Percentiles rank a stretch among this genome's conserved stretches.
Conservation (phyloP, 2,888 invertebrate genomes). For the Scotopteryx bipunctaria region DNA sequence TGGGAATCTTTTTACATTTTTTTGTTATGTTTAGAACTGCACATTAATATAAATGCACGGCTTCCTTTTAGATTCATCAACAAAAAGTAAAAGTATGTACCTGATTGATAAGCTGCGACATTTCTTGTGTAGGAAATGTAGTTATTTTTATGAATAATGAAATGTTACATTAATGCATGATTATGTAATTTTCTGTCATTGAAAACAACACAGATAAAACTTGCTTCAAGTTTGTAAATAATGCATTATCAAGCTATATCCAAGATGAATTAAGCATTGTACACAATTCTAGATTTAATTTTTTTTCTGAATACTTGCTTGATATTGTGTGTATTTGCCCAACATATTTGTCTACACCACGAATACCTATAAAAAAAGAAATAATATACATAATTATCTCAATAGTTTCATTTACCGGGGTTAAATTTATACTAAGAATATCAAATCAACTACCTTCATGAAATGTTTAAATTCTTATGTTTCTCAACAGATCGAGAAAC, state of each 20-base stretch:
- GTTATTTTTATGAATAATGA: slow-evolving; percentile 8
- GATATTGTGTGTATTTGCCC: slow-evolving; percentile 37
- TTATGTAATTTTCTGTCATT: background rate
- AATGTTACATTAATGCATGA: background rate
- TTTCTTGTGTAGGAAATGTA: slow-evolving; percentile 3
- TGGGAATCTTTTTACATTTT: slow-evolving; percentile 22
- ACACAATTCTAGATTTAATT: slow-evolving; percentile 22
- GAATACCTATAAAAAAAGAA: slow-evolving; percentile 52
- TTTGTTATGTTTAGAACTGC: slow-evolving; percentile 13
- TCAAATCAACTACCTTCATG: no score
- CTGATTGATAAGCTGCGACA: slow-evolving; percentile 24
- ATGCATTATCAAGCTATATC: slow-evolving; percentile 38
- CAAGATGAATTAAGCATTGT: slow-evolving; percentile 34
- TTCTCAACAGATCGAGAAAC: no score
- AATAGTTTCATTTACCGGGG: slow-evolving; percentile 45
- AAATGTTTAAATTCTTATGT: no score
- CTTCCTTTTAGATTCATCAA: slow-evolving; percentile 2
- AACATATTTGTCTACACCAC: slow-evolving; percentile 45
- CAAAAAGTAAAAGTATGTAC: slow-evolving; percentile 32
- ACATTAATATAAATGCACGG: slow-evolving; percentile 7
- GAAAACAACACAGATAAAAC: background rate
- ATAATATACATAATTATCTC: slow-evolving; percentile 37
- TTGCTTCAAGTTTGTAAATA: slow-evolving; percentile 23
- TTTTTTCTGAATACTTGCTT: slow-evolving; percentile 42
- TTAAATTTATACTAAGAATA: no score